Conservation (phyloP, 2,797 vertebrate genomes). For the Melanotaenia pygmaea region DNA sequence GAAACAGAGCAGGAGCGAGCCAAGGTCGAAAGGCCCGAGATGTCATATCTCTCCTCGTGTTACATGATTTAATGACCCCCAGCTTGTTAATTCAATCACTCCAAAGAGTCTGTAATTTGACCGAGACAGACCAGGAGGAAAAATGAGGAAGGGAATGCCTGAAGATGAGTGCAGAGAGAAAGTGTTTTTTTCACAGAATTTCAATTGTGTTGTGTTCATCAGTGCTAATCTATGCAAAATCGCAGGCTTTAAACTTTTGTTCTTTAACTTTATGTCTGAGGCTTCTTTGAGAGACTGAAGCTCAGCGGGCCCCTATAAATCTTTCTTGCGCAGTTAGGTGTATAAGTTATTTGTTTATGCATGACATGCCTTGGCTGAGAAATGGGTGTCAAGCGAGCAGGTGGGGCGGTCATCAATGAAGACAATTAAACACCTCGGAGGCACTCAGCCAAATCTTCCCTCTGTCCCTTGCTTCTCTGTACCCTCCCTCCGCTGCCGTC, state of each 20-base stretch:
- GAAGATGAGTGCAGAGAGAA: background rate
- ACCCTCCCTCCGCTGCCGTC: conserved; percentile 22
- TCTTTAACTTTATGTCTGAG: background rate
- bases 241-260: conserved; percentile 13
- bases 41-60: conserved; percentile 51
- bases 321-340: conserved; percentile 12
- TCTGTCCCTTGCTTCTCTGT: conserved; percentile 57
- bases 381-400: conserved; percentile 79
- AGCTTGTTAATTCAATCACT: conserved; percentile 36
- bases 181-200: background rate
- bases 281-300: background rate
- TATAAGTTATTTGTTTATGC: conserved; percentile 77
- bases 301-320: conserved; percentile 40
- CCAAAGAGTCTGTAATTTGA: conserved; percentile 24
- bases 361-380: conserved; percentile 72
- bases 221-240: background rate
- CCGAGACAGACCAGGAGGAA: conserved; percentile 1
- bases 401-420: conserved; percentile 80
- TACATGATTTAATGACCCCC: conserved; percentile 64
- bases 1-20: conserved; percentile 58
- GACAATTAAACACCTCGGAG: conserved; percentile 84
- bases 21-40: conserved; percentile 65
- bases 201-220: conserved; percentile 1
- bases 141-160: background rate
- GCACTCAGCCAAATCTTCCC: conserved; percentile 77